Base-by-base conservation (phyloP, 2,113 vertebrate species). In the Penelope pileata region DNA sequence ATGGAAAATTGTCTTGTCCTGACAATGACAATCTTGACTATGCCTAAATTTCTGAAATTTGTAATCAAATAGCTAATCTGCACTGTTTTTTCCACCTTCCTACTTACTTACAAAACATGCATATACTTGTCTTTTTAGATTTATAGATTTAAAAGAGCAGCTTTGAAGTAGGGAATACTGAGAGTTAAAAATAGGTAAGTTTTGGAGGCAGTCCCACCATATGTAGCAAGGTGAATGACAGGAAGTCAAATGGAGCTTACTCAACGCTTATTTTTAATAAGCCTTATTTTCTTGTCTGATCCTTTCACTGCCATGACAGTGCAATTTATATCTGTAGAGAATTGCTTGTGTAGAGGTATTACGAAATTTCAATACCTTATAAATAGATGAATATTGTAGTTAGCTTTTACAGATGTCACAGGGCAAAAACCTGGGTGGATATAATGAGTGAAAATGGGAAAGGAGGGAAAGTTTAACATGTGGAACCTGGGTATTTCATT, bases 211-310 rank as follows among this genome's bases (percentile, higher is more conserved):
- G 9, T 89, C 59, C 43, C 36, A 26, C 40, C 76, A 11, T 50
- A 24, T 87, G n/a, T 79, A 66, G 48, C 70, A 70, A 87, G 69
- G 89, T 86, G 81, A 94, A 70, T 54, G 90, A 73, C 36, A 54
- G 50, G 50, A 90, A 89, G 58, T 91, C 78, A 94, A 66, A 76
- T 42, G 81, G 81, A 80, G 59, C 50, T 91, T 92, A 87, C 36
- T 78, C 19, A 86, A 84, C 43, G 38, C 36, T 93, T 93, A 36
- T 4, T 96, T 92, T 85, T 89, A 82, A 45, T 75, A 88, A 94
- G 74, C 45, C 64, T 81, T 7, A 83, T 95, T 95, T 96, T 90
- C 83, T 77, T 78, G 42, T 86, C 80, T 4, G 1, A n/a, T 86
- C 66, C 27, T 84, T 93, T 91, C 62, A 69, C 16, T 89, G n/a